Base-by-base conservation (phyloP, 2,113 vertebrate genomes). In the Propithecus coquereli region DNA sequence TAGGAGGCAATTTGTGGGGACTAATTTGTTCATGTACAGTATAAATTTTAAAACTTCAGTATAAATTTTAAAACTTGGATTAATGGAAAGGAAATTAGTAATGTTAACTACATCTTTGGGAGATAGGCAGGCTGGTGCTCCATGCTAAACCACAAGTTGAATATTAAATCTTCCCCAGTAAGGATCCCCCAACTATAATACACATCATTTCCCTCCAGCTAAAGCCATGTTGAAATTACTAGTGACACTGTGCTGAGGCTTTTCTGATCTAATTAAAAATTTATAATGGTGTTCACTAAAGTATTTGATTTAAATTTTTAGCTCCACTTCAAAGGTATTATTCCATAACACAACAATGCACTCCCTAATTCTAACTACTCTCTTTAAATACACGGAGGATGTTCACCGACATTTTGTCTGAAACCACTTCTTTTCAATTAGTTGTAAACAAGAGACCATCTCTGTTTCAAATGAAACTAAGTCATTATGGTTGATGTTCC, bases 191-290 rank as follows among this genome's bases (percentile, higher is more conserved):
- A 52, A 47, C 54, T 59, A 10, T 74, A 65, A 57, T 18, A 83
- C 10, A 76, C 9, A 65, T 82, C 30, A 79, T 91, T 96, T 43
- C 34, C 59, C 65, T 65, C 32, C 52, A 52, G 63, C 37, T 59
- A 30, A 86, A 90, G 68, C 9, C 25, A 2, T 40, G 2, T 83
- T 63, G 6, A 57, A 76, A 54, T 83, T 59, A 43, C 18, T 77
- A n/a, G 57, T 66, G 37, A 85, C 30, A 74, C 2, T 61, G 50
- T 47, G 5, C 63, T 34, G 37, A n/a, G 91, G 32, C 37, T 91
- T 92, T 96, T 90, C n/a, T 71, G 68, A 97, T 50, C 32, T 92
- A 94, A 88, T 92, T 96, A 95, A 94, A 92, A 74, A 76, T 79
- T 88, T 52, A 86, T 32, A 25, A 10, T 88, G 43, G 83, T 34